phyloP scores from a whole-genome alignment of 2,113 vertebrate species.

The Macaca fascicularis region DNA sequence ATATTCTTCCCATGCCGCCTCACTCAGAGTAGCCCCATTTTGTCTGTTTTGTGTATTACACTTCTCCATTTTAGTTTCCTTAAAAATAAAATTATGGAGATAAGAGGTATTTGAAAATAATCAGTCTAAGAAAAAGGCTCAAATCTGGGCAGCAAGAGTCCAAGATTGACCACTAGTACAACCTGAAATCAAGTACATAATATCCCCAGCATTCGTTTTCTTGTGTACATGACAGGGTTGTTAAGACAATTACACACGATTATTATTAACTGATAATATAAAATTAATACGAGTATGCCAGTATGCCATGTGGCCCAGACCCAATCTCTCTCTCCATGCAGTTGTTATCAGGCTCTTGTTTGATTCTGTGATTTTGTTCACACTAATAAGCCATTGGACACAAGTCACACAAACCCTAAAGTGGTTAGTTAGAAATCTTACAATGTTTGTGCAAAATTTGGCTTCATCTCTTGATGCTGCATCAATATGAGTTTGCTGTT shows the following conservation, averaged over 20 bases:
- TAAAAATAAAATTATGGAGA: background rate
- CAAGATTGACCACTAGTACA: background rate
- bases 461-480: background rate
- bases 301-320: background rate
- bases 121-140: background rate
- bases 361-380: background rate
- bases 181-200: background rate
- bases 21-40: background rate
- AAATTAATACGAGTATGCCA: background rate
- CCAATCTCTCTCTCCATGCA: background rate
- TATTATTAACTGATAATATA: background rate
- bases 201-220: background rate
- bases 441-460: background rate
- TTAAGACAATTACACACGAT: background rate
- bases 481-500: background rate
- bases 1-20: too few species aligned
- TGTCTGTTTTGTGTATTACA: background rate
- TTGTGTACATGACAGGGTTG: background rate
- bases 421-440: background rate
- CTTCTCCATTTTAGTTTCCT: background rate
- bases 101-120: background rate
- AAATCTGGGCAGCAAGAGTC: background rate
- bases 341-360: background rate
- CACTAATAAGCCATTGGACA: background rate
- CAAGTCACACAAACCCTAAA: background rate